Base-by-base conservation (phyloP, 2,113 vertebrate species). In the Pseudonaja textilis region DNA sequence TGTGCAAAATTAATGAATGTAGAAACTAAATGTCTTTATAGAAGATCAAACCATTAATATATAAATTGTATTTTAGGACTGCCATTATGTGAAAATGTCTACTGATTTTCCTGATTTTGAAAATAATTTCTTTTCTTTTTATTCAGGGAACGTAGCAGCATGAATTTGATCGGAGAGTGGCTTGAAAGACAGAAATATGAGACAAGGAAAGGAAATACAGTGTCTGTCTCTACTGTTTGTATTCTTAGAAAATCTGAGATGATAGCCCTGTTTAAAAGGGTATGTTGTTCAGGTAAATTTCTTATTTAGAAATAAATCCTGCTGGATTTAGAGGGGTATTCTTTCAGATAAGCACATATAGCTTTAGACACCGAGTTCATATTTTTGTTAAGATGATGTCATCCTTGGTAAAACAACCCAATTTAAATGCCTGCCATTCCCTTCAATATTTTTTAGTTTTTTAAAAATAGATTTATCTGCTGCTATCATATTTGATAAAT, bases 11-110 rank as follows among this genome's bases (percentile, higher is more conserved):
- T 56, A 92, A 92, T 92, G 52, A 92, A 29, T 29, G 29, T 45
- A 55, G 88, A 85, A 92, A 29, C 91, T 85, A 89, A 88, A 56
- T 89, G 56, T 85, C 50, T 89, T 92, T 89, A 92, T 14, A 56
- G 34, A 89, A 89, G 50, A 81, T 50, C 47, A 55, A 74, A 81
- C 18, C 87, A 92, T 92, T 92, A 61, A 42, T 92, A 69, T 88
- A 74, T 55, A 81, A 92, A 88, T 42, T 42, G 86, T 54, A 12
- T 85, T 88, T 55, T 47, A 64, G 42, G 29, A n/a, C 26, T 88
- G 86, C 29, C 61, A 34, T 45, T 56, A 69, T 57, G 52, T 7
- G 69, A 45, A 89, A 55, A 42, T 42, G 59, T 34, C 64, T 74
- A 10, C 16, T 59, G 85, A 26, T 59, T 89, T 25, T 39, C 23